These are phyloP conservation scores for Archocentrus centrarchus DNA, from an alignment of 2,113 vertebrate genomes.

Conservation along the genomic window DNA sequence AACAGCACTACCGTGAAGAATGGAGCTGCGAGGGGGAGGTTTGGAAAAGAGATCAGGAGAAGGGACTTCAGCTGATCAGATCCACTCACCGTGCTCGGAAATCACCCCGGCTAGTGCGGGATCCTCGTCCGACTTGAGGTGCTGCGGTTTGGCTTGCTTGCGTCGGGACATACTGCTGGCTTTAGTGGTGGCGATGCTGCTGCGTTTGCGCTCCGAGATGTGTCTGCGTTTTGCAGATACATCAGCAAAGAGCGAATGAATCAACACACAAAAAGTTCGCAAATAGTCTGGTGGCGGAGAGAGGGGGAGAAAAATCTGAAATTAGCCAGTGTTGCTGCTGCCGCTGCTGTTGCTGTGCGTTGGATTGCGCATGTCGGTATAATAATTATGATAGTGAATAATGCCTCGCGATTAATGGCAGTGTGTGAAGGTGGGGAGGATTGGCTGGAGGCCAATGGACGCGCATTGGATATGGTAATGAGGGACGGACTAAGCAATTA, in stretches of 20 bases:
- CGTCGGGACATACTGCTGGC: slow-evolving; percentile 94
- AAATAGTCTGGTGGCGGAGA: slow-evolving; percentile 73
- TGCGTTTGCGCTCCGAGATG: slow-evolving; percentile 80
- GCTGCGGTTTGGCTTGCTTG: slow-evolving; percentile 99
- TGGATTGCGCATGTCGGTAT: slow-evolving; percentile 91
- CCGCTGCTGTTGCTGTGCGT: slow-evolving; percentile 59
- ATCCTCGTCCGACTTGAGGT: slow-evolving; percentile 96
- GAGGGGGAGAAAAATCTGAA: slow-evolving; percentile 50
- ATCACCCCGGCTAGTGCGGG: slow-evolving; percentile 89
- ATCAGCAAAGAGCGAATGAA: slow-evolving; percentile 85
- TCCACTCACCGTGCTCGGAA: slow-evolving; percentile 91
- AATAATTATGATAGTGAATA: slow-evolving; percentile 98
- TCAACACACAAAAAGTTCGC: slow-evolving; percentile 76
- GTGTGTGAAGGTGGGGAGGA: slow-evolving; percentile 78
- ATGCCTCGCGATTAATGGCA: slow-evolving; percentile 93
- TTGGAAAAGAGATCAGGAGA: not conserved
- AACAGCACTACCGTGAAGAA: not conserved
- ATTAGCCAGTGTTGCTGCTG: slow-evolving; percentile 82
- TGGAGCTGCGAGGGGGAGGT: not conserved
- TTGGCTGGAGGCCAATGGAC: slow-evolving; percentile 91
- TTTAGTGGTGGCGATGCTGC: slow-evolving; percentile 55
- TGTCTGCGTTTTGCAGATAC: slow-evolving; percentile 90
- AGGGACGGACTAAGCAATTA: slow-evolving; percentile 94
- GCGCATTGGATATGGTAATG: slow-evolving; percentile 95
- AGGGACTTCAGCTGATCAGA: slow-evolving; percentile 21